These are phyloP conservation scores for Anolis carolinensis DNA, from an alignment of 2,113 vertebrate genomes.

Conservation along the genomic window DNA sequence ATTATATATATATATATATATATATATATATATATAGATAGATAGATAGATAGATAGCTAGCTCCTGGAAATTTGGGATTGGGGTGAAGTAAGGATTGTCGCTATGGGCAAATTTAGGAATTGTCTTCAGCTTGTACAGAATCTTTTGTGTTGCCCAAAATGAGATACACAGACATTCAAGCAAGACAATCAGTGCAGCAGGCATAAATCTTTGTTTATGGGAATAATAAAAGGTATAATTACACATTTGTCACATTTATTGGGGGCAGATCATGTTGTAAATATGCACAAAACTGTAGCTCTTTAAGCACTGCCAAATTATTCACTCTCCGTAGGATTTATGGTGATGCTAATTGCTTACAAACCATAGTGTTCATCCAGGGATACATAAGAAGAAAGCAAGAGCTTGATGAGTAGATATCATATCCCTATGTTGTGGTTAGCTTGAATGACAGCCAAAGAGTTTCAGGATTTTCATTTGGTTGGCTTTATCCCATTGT, in stretches of 20 bases:
- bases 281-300: conserved; percentile 47
- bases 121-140: conserved; percentile 5
- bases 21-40: no score
- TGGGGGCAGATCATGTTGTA: conserved; percentile 56
- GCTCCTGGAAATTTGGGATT: neutral
- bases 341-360: conserved; percentile 55
- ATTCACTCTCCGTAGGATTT: conserved; percentile 57
- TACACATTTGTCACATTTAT: conserved; percentile 56
- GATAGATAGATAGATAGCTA: no score
- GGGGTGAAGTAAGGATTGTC: neutral
- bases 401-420: conserved; percentile 58
- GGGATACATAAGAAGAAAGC: conserved; percentile 63
- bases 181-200: conserved; percentile 30
- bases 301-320: conserved; percentile 65
- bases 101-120: neutral
- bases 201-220: conserved; percentile 64
- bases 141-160: conserved; percentile 62
- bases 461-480: conserved; percentile 62
- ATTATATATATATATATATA: no score
- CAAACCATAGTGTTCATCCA: conserved; percentile 58
- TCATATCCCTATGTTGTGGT: conserved; percentile 39
- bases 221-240: conserved; percentile 53
- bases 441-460: conserved; percentile 2
- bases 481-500: conserved; percentile 58
- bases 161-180: conserved; percentile 49